A percentile compares a stretch with the other conserved stretches of the same genome.
phyloP scores from a whole-genome alignment of 2,113 vertebrate species.

The Solea solea region DNA sequence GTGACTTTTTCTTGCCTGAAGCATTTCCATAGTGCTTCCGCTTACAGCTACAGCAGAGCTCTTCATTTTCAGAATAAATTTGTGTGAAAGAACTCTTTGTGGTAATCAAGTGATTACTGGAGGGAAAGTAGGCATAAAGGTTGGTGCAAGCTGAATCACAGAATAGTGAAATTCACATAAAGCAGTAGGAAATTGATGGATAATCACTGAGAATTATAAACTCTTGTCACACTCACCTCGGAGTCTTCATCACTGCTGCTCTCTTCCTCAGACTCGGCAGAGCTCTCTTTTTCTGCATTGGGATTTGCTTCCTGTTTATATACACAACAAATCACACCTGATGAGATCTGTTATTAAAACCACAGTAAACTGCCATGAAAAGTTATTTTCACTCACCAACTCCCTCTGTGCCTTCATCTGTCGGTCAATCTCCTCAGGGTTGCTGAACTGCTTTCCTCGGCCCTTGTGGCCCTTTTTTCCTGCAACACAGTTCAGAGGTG shows the following conservation, averaged over 20 bases:
- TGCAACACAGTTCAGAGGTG: constrained; percentile 27
- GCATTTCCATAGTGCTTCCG: no score
- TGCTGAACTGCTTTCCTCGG: constrained; percentile 85
- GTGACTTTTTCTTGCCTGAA: no score
- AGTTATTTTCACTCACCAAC: constrained; percentile 63
- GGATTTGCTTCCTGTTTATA: constrained; percentile 73
- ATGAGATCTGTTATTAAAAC: not conserved
- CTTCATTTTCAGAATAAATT: no score
- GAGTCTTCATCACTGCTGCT: constrained; percentile 84
- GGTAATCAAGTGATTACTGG: no score
- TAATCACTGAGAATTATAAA: no score
- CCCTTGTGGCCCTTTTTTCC: constrained; percentile 85
- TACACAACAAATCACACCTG: not conserved
- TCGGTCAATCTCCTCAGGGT: constrained; percentile 85
- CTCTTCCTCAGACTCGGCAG: constrained; percentile 77
- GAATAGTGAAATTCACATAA: no score
- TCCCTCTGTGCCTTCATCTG: constrained; percentile 83
- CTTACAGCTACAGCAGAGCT: no score
- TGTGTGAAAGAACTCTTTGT: no score
- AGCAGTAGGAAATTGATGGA: no score
- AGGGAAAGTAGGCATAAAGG: no score
- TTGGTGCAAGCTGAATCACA: no score
- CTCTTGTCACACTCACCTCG: constrained; percentile 59
- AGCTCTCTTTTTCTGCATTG: constrained; percentile 68
- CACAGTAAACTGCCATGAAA: not conserved